Evolutionary conservation across 1,140 invertebrate species (phyloP), one percentile per base, ranked within the genome.

Genomic region (Teleogryllus occipitalis): DNA sequence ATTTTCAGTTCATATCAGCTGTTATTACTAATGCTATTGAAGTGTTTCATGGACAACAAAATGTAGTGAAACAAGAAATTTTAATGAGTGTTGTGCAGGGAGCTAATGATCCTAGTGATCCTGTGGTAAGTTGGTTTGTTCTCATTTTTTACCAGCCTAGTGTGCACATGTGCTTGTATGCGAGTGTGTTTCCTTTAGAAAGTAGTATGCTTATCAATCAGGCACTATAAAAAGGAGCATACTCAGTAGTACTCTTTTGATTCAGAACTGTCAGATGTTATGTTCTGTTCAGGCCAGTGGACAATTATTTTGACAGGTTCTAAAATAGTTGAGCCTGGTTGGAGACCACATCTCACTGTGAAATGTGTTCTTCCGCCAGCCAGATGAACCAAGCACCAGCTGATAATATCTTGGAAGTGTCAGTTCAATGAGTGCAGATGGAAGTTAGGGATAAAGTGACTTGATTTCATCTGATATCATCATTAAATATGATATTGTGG

Each of bases 1-100:
- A 90, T 82, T 90, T 88, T 82, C 82, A 86, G n/a, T 90, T 90
- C 82, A 83, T 91, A 75, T 87, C 88, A 21, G 87, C 88, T 21
- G 86, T 90, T 75, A 85, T 90, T 8, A 86, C 83, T 22, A 88
- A 89, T 82, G 85, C 88, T 80, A 84, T 89, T 21, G 86, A 89
- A 82, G 88, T 90, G 0, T 82, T 91, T 48, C 85, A 85, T 79
- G 82, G 84, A 79, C 86, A 89, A 84, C 87, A 83, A 27, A 75
- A 82, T n/a, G 80, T 80, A 39, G 78, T 83, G 8, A 80, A 85
- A 7, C 79, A 84, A 39, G 84, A 87, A 81, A 86, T 90, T 14
- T 82, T 90, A 78, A 83, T 87, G 76, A 89, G 88, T 7, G 82
- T 90, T 72, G 86, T 89, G 47, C 87, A 89, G 82, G 89, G 89